Evolutionary conservation across 2,113 vertebrate species (phyloP), one percentile per base, ranked within the genome.

Genomic region (Cryptomyrus ogoouensis): DNA sequence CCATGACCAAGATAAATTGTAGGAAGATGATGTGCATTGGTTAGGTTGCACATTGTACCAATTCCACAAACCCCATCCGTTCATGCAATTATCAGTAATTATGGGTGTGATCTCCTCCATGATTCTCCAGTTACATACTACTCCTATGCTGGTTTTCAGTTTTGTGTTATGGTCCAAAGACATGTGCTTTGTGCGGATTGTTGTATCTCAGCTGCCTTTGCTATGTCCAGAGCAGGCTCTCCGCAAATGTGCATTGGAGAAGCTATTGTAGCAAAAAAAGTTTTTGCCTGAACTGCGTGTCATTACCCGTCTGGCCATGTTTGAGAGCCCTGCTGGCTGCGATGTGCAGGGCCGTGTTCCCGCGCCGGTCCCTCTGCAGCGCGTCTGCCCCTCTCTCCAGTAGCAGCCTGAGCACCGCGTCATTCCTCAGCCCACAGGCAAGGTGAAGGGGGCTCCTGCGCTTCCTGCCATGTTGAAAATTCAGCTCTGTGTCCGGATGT

Each of bases 341-440:
- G 6, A 94, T 89, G 88, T 97, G 97, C 44, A 97, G 91, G 0
- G 96, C 94, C 0, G 96, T 97, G 91, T 98, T 93, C 42, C 97
- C 97, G 2, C 91, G 94, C 0, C 91, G 92, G 93, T 97, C 96
- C 89, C 39, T 93, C 83, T 89, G 93, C 2, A 96, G 93, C 9
- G 96, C 95, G 89, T 96, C 94, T 24, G 96, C 97, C 85, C 97
- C 96, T 0, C 96, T 94, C 13, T 94, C 90, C 56, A 98, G 92
- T 80, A 98, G 94, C 52, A 97, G 93, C 90, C 94, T 93, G 66
- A 97, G 91, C 13, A 93, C 91, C 0, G 93, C 94, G 92, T 96
- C 95, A 66, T 97, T 95, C 1, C 94, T 94, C 44, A 90, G 94
- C 50, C 92, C 87, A 49, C 97, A 97, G 92, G 95, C 95, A n/a